Base-by-base conservation (phyloP, 2,888 invertebrate species). In the Pachymerium ferrugineum region DNA sequence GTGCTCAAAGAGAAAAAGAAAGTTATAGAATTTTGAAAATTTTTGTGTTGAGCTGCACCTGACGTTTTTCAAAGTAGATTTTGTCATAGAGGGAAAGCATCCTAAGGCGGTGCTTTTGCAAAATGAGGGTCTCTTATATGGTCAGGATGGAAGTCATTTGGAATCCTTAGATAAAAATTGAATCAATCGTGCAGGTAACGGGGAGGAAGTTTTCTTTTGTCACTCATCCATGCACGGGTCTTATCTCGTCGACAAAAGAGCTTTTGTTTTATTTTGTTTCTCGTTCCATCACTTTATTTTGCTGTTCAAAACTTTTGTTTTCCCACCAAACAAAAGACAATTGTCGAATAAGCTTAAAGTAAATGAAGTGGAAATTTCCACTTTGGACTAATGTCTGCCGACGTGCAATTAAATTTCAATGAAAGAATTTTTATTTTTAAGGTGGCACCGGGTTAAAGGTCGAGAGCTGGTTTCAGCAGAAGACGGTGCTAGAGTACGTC, bases 401-500 rank as follows among this genome's bases (percentile, higher is more conserved):
- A n/a, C n/a, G n/a, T n/a, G n/a, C n/a, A n/a, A n/a, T n/a, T n/a
- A n/a, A n/a, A n/a, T n/a, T n/a, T n/a, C n/a, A n/a, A n/a, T n/a
- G n/a, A n/a, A n/a, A n/a, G n/a, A n/a, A n/a, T 68, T 0, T 68
- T 68, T 3, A 14, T 6, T n/a, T 28, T 54, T 29, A 19, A 76
- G 76, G 62, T 76, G 76, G 76, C 74, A 70, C 33, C 68, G 47
- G 19, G 67, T 74, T 3, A 73, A 68, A 29, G 76, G 75, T 31
- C 74, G 73, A 38, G 76, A 76, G 14, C 62, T 74, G 19, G 28
- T 54, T 33, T 70, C 74, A 8, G 74, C 72, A 42, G 74, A 71
- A 29, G 74, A 73, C 35, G 73, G 71, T n/a, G 69, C 35, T 29
- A 29, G 78, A 68, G 77, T 78, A 71, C 30, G 76, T 28, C 77